Base-by-base conservation (phyloP, 1,140 invertebrate genomes). In the Andricus grossulariae region DNA sequence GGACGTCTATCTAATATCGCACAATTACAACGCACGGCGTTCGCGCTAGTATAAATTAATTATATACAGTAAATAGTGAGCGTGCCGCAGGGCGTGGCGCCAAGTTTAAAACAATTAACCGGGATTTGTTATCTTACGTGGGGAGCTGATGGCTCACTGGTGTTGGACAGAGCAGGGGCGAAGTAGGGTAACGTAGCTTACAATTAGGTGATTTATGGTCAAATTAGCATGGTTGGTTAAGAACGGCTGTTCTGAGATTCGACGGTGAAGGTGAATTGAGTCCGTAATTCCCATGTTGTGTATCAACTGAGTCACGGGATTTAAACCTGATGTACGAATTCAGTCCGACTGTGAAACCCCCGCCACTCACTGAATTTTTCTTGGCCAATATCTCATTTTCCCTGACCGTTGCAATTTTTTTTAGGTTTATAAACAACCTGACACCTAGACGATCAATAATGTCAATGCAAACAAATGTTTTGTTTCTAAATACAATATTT, bases 101-200 rank as follows among this genome's bases (percentile, higher is more conserved):
- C 72, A 85, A 85, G 71, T 86, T 86, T 81, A 79, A 86, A 87
- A 86, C 79, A 84, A 87, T 87, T 86, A 86, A 83, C 77, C 77
- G 60, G 76, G 73, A 73, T 77, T 82, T 80, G 83, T 85, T 85
- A 85, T 82, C 78, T 85, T 77, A 76, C 39, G 16, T 50, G 66
- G 57, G 54, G 77, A 78, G 76, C 71, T 60, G 71, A 21, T 76
- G 57, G 50, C 15, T 52, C 5, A 21, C 57, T 16, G 54, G 51
- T 16, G 49, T 51, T 49, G 18, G 15, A 39, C 11, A 72, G 54
- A 13, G 57, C 21, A 18, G 12, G 39, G 13, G 10, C 54, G 71
- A 39, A 72, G 78, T 77, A 82, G 72, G 72, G 72, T 72, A 75
- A 75, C 72, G 57, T 54, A 74, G 71, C 72, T 71, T 16, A 39